A percentile compares a stretch with the other conserved stretches of the same genome.
These are phyloP conservation scores for Barypeithes pellucidus DNA, from an alignment of 2,888 invertebrate genomes.

Conservation along the genomic window DNA sequence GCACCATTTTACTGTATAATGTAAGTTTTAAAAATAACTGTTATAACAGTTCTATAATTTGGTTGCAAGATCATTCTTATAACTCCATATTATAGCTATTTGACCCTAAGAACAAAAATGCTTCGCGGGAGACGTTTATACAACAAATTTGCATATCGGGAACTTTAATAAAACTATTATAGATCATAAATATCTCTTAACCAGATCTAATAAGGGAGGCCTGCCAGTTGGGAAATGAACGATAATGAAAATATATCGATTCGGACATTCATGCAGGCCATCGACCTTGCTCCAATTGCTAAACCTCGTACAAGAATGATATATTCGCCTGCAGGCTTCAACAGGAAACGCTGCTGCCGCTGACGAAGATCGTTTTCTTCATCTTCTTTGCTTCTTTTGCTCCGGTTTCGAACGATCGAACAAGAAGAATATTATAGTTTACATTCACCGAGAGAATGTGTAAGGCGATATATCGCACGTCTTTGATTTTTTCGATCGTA, in stretches of 20 bases:
- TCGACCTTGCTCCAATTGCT: slow-evolving; percentile 44
- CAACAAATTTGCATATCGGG: too few species aligned
- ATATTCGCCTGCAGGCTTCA: slow-evolving; percentile 37
- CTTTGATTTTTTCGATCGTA: slow-evolving; percentile 9
- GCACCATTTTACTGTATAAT: too few species aligned
- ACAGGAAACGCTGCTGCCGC: slow-evolving; percentile 37
- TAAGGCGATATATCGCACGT: slow-evolving; percentile 27
- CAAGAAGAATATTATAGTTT: slow-evolving; percentile 34
- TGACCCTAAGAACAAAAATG: too few species aligned
- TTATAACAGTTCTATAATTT: too few species aligned
- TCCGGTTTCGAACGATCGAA: slow-evolving; percentile 41
- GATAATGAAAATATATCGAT: slow-evolving; percentile 36
- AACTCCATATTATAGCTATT: too few species aligned
- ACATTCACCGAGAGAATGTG: slow-evolving; percentile 38
- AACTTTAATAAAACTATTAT: too few species aligned
- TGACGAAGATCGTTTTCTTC: slow-evolving; percentile 38
- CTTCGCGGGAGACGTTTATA: too few species aligned
- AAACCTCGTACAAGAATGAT: slow-evolving; percentile 38
- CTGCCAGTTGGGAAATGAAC: slow-evolving; percentile 20
- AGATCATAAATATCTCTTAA: too few species aligned
- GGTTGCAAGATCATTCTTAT: too few species aligned
- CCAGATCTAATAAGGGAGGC: too few species aligned
- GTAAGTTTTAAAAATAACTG: too few species aligned
- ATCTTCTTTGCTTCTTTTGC: slow-evolving; percentile 41
- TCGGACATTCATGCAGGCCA: slow-evolving; percentile 36